Percentiles rank a stretch among this genome's conserved stretches.
These are phyloP conservation scores for Coregonus suidteri DNA, from an alignment of 2,797 vertebrate species.

Conservation along the genomic window DNA sequence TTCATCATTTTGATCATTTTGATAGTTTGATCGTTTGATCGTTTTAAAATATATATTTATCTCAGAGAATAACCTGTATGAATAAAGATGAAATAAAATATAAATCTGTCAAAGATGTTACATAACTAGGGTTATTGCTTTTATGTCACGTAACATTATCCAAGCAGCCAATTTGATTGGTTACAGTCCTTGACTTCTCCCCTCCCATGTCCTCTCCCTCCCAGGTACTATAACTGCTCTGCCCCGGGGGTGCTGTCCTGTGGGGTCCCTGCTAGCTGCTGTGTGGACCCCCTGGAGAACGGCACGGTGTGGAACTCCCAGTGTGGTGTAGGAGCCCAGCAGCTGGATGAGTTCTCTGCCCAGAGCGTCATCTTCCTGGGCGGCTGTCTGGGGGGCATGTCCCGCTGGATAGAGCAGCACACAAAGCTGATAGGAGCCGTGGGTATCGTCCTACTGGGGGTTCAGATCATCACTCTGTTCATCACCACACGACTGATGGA, in stretches of 20 bases:
- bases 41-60: no score
- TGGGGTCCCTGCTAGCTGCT: slow-evolving; percentile 88
- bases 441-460: slow-evolving; percentile 40
- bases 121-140: not conserved
- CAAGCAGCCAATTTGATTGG: not conserved
- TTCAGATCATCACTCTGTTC: slow-evolving; percentile 75
- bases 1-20: no score
- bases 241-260: slow-evolving; percentile 83
- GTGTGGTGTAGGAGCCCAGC: slow-evolving; percentile 79
- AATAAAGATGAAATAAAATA: no score
- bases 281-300: slow-evolving; percentile 78
- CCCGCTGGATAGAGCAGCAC: slow-evolving; percentile 75
- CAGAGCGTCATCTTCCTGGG: slow-evolving; percentile 52
- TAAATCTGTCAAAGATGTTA: no score
- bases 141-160: not conserved
- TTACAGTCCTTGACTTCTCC: not conserved
- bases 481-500: slow-evolving; percentile 62
- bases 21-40: not conserved
- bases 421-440: slow-evolving; percentile 47
- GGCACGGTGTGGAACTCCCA: slow-evolving; percentile 82
- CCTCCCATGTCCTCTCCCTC: slow-evolving; percentile 1
- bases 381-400: slow-evolving; percentile 82
- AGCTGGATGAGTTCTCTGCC: slow-evolving; percentile 69
- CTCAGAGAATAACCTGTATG: no score
- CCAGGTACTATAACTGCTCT: slow-evolving; percentile 93